Evolutionary conservation across 2,113 vertebrate species (phyloP).

Genomic region (Casuarius casuarius): DNA sequence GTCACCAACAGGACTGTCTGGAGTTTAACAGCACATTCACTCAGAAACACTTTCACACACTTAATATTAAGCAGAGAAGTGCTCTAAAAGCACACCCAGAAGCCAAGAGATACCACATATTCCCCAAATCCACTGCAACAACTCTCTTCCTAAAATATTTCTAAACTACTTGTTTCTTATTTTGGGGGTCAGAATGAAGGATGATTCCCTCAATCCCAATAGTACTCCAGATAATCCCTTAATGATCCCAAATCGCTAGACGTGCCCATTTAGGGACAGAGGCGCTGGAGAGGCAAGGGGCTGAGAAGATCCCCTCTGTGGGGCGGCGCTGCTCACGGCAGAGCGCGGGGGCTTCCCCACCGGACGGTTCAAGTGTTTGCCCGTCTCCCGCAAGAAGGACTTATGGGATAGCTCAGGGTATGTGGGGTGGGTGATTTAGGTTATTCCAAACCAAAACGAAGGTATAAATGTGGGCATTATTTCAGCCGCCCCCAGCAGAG

Average conservation of each 20-base stretch:
- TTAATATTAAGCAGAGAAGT: not conserved
- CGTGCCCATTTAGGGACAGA: not conserved
- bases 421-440: not conserved
- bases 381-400: accelerated
- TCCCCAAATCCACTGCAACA: not conserved
- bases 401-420: accelerated
- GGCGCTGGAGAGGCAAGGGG: not conserved
- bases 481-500: not conserved
- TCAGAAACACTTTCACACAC: not conserved
- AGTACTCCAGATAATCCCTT: not conserved
- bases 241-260: not conserved
- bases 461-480: accelerated
- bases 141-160: not conserved
- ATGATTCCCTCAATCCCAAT: not conserved
- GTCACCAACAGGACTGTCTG: not conserved
- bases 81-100: not conserved
- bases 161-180: not conserved
- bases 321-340: not conserved
- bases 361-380: not conserved
- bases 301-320: not conserved
- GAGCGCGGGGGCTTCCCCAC: not conserved
- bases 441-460: not conserved
- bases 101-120: not conserved
- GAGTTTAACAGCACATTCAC: not conserved
- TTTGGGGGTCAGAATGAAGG: not conserved